phyloP scores from a whole-genome alignment of 92 coral and sea anemone genomes.

The Virgularia gustaviana region DNA sequence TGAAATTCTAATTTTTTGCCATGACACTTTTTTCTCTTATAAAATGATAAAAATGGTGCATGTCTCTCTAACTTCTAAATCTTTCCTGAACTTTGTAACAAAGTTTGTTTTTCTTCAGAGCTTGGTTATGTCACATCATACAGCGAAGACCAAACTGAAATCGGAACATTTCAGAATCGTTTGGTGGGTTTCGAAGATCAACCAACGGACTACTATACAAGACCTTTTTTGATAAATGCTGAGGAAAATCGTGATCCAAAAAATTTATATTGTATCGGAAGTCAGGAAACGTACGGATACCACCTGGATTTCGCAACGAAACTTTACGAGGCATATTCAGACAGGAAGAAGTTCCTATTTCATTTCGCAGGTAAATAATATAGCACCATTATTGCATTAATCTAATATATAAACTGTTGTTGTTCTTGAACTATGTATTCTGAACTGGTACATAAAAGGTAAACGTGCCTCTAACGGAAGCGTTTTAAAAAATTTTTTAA shows the following conservation, averaged over 20 bases:
- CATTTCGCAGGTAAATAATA: constrained; percentile 10
- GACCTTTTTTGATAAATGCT: constrained; percentile 79
- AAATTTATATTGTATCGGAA: constrained; percentile 57
- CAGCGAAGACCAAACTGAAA: constrained; percentile 67
- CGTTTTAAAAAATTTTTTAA: too few relatives aligned
- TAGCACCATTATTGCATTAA: too few relatives aligned
- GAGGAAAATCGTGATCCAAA: constrained; percentile 4
- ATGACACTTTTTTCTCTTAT: background rate
- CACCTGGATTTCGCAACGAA: constrained; percentile 76
- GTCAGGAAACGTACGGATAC: constrained; percentile 66
- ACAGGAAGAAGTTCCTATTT: constrained; percentile 68
- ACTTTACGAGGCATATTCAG: constrained; percentile 63
- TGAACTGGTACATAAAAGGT: too few relatives aligned
- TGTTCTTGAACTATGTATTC: too few relatives aligned
- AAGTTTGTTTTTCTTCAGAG: background rate
- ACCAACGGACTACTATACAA: constrained; percentile 76
- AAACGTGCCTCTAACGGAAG: too few relatives aligned
- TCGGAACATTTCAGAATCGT: constrained; percentile 66
- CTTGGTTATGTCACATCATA: constrained; percentile 71
- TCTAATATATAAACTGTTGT: too few relatives aligned
- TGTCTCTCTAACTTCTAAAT: background rate
- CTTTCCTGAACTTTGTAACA: background rate
- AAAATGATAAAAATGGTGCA: background rate
- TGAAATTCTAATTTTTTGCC: background rate
- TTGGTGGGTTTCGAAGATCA: constrained; percentile 74